Conservation (phyloP, 2,113 vertebrate genomes). For the Spea bombifrons region DNA sequence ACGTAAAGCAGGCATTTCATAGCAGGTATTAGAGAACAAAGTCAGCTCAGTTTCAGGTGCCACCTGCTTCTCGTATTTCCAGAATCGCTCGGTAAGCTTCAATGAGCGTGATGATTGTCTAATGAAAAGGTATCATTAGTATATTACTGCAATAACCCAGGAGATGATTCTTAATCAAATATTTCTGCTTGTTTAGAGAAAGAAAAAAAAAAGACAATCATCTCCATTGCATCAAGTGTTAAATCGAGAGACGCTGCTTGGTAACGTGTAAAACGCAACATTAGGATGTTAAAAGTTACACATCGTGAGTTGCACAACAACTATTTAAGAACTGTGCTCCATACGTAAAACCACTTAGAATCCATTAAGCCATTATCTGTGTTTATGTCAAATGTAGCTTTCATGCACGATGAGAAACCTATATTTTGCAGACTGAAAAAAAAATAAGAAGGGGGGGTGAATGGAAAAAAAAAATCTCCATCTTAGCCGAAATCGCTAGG, state of each 20-base stretch:
- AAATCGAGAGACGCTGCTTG: background rate
- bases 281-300: conserved; percentile 24
- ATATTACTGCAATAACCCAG: background rate
- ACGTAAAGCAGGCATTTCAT: background rate
- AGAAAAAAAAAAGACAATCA: too few relatives aligned
- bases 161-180: conserved; percentile 30
- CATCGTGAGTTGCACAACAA: background rate
- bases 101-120: conserved; percentile 23
- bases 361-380: conserved; percentile 43
- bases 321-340: conserved; percentile 8
- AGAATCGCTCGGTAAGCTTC: conserved; percentile 9
- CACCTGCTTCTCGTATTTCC: conserved; percentile 14
- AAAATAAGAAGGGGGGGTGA: background rate
- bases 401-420: conserved; percentile 13
- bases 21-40: background rate
- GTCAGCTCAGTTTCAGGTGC: conserved; percentile 5
- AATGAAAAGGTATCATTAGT: conserved; percentile 24
- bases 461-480: conserved; percentile 16
- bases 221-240: background rate
- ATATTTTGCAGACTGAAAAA: conserved; percentile 5
- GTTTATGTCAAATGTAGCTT: conserved; percentile 44
- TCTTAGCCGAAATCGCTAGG: conserved; percentile 31
- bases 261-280: conserved; percentile 22
- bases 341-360: conserved; percentile 26
- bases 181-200: background rate